Conservation (phyloP, 2,113 vertebrate genomes). For the Anarrhichthys ocellatus region DNA sequence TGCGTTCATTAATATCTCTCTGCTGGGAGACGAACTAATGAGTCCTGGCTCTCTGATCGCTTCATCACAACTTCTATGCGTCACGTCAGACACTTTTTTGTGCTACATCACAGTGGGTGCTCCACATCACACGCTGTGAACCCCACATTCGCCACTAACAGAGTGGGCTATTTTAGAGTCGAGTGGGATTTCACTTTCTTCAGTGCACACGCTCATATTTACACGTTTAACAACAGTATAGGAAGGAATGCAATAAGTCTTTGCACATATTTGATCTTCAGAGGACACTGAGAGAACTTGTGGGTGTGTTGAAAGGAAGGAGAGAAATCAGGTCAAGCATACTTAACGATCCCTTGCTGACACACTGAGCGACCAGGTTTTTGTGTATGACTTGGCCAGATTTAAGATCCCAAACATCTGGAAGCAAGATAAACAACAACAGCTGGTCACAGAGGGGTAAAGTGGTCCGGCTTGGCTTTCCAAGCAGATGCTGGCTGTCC, state of each 20-base stretch:
- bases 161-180: constrained; percentile 12
- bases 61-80: constrained; percentile 67
- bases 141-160: constrained; percentile 40
- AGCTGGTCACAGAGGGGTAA: constrained; percentile 37
- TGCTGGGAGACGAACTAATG: constrained; percentile 70
- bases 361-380: constrained; percentile 3
- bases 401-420: constrained; percentile 46
- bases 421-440: constrained; percentile 47
- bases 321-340: not conserved
- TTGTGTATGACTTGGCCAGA: constrained; percentile 1
- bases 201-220: not conserved
- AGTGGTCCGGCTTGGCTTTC: constrained; percentile 14
- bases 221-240: not conserved
- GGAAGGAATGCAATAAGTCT: too few relatives aligned
- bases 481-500: constrained; percentile 35
- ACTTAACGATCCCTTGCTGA: not conserved
- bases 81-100: constrained; percentile 57
- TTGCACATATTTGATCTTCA: constrained; percentile 3
- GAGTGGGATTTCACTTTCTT: constrained; percentile 6
- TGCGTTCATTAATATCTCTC: constrained; percentile 64
- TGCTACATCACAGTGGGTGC: constrained; percentile 61
- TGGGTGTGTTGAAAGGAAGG: not conserved
- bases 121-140: constrained; percentile 42
- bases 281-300: not conserved
- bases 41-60: constrained; percentile 61